Evolutionary conservation across 2,888 invertebrate species (phyloP), one percentile per base, ranked within the genome.

Genomic region (Agapetus fuscipes): DNA sequence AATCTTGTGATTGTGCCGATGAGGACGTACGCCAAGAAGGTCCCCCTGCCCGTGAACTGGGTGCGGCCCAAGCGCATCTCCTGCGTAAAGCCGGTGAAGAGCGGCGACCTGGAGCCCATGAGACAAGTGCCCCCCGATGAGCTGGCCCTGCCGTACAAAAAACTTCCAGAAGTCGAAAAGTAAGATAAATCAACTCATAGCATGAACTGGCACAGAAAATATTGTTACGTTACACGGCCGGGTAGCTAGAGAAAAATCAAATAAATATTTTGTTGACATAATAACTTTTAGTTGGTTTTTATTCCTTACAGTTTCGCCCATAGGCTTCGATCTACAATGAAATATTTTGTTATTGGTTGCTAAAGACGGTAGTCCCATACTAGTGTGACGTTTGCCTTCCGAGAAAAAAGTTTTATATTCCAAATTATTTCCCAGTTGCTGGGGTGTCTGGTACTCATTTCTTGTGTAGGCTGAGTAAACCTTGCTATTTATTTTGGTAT

Each of bases 31-130:
- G 34, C 38, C 4, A 30, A 81, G 50, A 84, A 84, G 57, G 76
- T 78, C 17, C 74, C 78, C 52, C 61, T 84, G 24, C 80, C 83
- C 60, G 79, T 88, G 30, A 80, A 82, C 67, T 88, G 87, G 87
- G 70, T 76, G 4, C 70, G 78, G 17, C 88, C 88, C 0, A 74
- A 74, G 17, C 78, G 78, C 56, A 68, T 84, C 13, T 66, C 77
- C 0, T 71, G 74, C 30, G 73, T 71, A 44, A 72, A 76, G 51
- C 76, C 84, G 0, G 71, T 72, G 51, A 79, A 74, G 53, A 80
- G 80, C 49, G 85, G 88, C 0, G 88, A 89, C 58, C 60, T 80
- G 20, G 71, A 73, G 46, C 58, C 72, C 12, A 53, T 78, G 28
- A 65, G 75, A 1, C 48, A 66, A 1, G 54, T 83, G n/a, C 64